Evolutionary conservation across 2,797 vertebrate genomes (phyloP), one percentile per base, ranked within the genome.

Genomic region (Sarcophilus harrisii): DNA sequence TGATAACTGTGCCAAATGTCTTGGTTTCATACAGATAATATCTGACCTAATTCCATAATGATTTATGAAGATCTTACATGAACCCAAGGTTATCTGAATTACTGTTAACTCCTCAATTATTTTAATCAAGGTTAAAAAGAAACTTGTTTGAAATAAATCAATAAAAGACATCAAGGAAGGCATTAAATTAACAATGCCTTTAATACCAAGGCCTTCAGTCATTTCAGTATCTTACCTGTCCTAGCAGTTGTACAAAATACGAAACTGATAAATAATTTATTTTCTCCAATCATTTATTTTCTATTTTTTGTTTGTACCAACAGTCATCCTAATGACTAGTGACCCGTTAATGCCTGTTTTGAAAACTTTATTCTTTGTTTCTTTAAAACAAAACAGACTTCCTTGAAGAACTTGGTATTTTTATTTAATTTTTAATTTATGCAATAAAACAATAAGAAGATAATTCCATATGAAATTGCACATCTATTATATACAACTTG

Each of bases 11-110:
- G 91, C 95, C 93, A 54, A 95, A 97, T 96, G 91, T 96, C 66
- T 60, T 93, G 92, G 91, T 97, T 98, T 98, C 90, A 57, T 93
- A 96, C 54, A 94, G 90, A 95, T 94, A 97, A 97, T 95, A 97
- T 96, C 6, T 93, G 93, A 90, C 58, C 49, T 14, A 93, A 96
- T 97, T 97, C 94, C 92, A 95, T 73, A 96, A 95, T 91, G 54
- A 9, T 60, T 96, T 96, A 91, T 92, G 90, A 32, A 96, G 92
- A 96, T 96, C 96, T 58, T 57, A 87, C 29, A 93, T 30, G 32
- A 96, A 92, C 14, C 90, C 62, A 62, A 59, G 94, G 73, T 62
- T 92, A 95, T 66, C 90, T 92, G 30, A 93, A 92, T 96, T 96
- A 93, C 54, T 96, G 62, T 94, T 96, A 97, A 95, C 59, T 38